Evolutionary conservation across 2,797 vertebrate genomes (phyloP).

Genomic region (Sebastes trivittatus): DNA sequence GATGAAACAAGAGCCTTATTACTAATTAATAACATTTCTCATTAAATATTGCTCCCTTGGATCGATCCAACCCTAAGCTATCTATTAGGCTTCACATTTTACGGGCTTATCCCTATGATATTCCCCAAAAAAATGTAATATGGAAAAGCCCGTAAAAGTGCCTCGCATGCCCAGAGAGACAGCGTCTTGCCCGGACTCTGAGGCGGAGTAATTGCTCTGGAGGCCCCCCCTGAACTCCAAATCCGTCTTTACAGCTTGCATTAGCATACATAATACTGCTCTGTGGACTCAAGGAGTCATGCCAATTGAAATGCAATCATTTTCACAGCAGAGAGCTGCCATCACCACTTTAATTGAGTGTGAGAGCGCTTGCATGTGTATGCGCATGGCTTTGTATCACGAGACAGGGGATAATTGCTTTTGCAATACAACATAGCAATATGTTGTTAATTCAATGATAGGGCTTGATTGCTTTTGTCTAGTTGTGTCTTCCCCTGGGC

Average conservation of each 20-base stretch:
- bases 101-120: background rate
- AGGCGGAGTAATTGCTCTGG: constrained; percentile 75
- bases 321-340: constrained; percentile 68
- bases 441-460: constrained; percentile 79
- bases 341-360: constrained; percentile 75
- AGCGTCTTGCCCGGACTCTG: constrained; percentile 45
- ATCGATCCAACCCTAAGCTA: background rate
- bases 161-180: constrained; percentile 27
- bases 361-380: constrained; percentile 39
- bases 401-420: constrained; percentile 81
- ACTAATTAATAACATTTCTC: background rate
- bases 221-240: constrained; percentile 58
- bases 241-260: constrained; percentile 75
- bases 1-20: background rate
- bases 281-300: constrained; percentile 75
- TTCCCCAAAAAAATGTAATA: constrained; percentile 51
- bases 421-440: constrained; percentile 67
- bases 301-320: constrained; percentile 80
- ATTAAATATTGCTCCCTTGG: background rate
- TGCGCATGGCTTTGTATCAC: constrained; percentile 55
- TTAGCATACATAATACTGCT: constrained; percentile 84
- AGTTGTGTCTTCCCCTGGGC: constrained; percentile 64
- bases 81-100: constrained; percentile 9
- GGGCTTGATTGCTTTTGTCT: constrained; percentile 81
- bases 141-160: constrained; percentile 53